Evolutionary conservation across 2,888 invertebrate species (phyloP), one percentile per base, ranked within the genome.

Genomic region (Nemotelus pantherinus): DNA sequence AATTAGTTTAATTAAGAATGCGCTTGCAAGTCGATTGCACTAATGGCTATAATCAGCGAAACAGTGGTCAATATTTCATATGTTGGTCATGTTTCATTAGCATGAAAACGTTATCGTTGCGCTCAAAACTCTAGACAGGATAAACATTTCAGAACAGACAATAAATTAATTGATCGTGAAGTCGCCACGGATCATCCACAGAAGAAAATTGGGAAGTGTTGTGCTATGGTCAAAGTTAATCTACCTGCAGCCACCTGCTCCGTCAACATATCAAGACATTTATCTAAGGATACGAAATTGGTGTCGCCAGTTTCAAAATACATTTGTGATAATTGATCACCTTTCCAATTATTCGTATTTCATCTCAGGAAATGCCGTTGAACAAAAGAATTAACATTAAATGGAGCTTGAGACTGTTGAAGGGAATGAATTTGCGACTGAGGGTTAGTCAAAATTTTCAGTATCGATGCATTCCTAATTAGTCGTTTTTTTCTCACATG

Each of bases 251-350:
- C 3, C 68, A 68, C 68, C 68, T 68, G 68, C 68, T 53, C 68
- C 48, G 53, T 68, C 68, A 68, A 68, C 68, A 68, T 53, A 53
- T 68, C 44, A 45, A 7, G 48, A 53, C 25, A 41, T 39, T 4
- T 41, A 53, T 68, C 68, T 68, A 25, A 6, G 3, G 39, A 41
- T 50, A 53, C 68, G 53, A 68, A 53, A 53, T 68, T 50, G 48
- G 68, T 68, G 68, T 68, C 68, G 41, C 68, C 68, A 68, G 68
- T 50, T 50, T 41, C 53, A 5, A 53, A 48, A 53, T 68, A 53
- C 41, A 50, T 68, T 68, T 10, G 50, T 53, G 50, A 68, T 68
- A 68, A 68, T 48, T 68, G 68, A 68, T 68, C 68, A 68, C 68
- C 53, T 41, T 50, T 68, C 25, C 68, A 53, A 68, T 68, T 25